phyloP scores from a whole-genome alignment of 2,797 vertebrate genomes.

The Poecilia picta region DNA sequence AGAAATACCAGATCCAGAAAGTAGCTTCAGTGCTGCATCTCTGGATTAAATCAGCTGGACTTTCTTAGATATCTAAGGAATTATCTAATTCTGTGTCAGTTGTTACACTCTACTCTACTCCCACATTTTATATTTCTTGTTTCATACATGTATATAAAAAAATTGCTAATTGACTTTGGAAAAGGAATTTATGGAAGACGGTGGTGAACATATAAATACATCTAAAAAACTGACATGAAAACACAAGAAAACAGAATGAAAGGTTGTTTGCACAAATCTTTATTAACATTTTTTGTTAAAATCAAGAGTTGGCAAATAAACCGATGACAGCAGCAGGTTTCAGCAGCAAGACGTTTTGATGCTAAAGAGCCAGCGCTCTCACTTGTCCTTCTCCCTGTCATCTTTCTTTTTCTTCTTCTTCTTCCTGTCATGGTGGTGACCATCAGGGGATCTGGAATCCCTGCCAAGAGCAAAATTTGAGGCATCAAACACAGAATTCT shows the following conservation, averaged over 20 bases:
- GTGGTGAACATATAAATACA: neutral
- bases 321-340: neutral
- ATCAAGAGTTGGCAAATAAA: neutral
- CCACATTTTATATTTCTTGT: constrained; percentile 50
- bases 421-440: constrained; percentile 80
- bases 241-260: neutral
- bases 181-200: too few species aligned
- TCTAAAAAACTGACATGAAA: constrained; percentile 1
- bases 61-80: neutral
- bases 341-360: neutral
- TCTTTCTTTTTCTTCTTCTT: constrained; percentile 82
- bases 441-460: constrained; percentile 83
- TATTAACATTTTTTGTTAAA: constrained; percentile 6
- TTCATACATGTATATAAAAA: neutral
- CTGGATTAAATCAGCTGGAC: neutral
- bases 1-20: constrained; percentile 77
- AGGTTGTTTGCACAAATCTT: constrained; percentile 22
- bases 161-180: constrained; percentile 8
- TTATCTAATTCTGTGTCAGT: constrained; percentile 24
- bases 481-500: neutral
- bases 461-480: constrained; percentile 65
- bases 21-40: constrained; percentile 26
- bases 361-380: constrained; percentile 14
- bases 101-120: constrained; percentile 47
- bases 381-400: constrained; percentile 43